Conservation (phyloP, 2,113 vertebrate species). For the Verasper variegatus region DNA sequence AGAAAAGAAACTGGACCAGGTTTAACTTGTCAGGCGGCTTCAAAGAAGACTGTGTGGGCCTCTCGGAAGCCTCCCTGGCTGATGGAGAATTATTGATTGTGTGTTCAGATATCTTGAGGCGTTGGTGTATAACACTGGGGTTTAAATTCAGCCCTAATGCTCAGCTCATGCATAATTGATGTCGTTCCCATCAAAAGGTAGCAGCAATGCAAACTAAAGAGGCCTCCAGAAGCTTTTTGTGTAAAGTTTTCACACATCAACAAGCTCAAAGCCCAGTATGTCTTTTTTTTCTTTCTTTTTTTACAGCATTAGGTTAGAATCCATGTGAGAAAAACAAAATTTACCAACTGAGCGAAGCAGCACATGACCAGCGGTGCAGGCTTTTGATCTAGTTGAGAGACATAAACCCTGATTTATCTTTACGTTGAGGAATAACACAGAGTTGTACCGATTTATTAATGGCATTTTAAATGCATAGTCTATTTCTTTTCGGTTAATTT, state of each 20-base stretch:
- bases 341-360: conserved; percentile 16
- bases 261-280: conserved; percentile 70
- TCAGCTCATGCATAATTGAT: conserved; percentile 82
- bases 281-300: conserved; percentile 20
- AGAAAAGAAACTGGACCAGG: conserved; percentile 73
- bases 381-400: conserved; percentile 47
- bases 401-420: conserved; percentile 30
- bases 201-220: conserved; percentile 75
- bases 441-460: conserved; percentile 40
- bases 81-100: conserved; percentile 84
- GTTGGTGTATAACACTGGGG: conserved; percentile 79
- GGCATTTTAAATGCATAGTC: conserved; percentile 50
- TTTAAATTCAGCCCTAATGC: conserved; percentile 80
- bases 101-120: conserved; percentile 82
- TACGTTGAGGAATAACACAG: conserved; percentile 24
- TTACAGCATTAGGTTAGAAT: conserved; percentile 59
- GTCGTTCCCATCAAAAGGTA: conserved; percentile 81
- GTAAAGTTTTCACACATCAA: conserved; percentile 80
- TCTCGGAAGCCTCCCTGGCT: conserved; percentile 73
- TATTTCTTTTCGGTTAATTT: conserved; percentile 49
- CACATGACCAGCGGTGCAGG: background rate
- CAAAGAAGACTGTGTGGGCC: conserved; percentile 79
- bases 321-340: conserved; percentile 26
- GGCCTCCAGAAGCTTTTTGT: conserved; percentile 75
- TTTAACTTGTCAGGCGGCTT: conserved; percentile 83